Evolutionary conservation across 2,888 invertebrate genomes (phyloP).

Genomic region (Erebia aethiops): DNA sequence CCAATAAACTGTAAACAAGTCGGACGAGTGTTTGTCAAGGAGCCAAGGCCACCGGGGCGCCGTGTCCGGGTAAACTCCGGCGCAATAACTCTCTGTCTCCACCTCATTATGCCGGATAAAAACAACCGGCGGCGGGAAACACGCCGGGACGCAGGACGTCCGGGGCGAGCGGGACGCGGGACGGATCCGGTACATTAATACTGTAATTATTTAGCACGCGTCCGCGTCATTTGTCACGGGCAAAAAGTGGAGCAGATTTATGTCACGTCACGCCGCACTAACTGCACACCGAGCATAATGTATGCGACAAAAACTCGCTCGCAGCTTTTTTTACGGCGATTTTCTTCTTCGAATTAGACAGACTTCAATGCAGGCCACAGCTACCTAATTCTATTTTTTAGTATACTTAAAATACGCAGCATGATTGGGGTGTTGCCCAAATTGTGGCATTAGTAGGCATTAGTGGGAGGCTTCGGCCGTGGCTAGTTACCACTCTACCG

Average conservation of each 20-base stretch:
- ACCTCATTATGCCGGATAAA: constrained; percentile 18
- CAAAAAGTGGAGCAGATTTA: constrained; percentile 28
- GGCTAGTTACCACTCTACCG: too few species aligned
- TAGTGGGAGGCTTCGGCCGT: too few species aligned
- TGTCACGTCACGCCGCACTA: constrained; percentile 13
- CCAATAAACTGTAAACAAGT: neutral
- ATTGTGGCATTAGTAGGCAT: too few species aligned
- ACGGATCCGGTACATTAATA: constrained; percentile 49
- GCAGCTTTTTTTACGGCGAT: neutral
- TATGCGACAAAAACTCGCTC: neutral
- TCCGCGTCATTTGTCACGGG: constrained; percentile 50
- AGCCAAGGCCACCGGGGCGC: neutral
- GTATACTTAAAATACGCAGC: too few species aligned
- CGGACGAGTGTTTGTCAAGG: neutral
- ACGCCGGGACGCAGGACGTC: constrained; percentile 7
- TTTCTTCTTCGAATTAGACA: too few species aligned
- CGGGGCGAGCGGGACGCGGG: constrained; percentile 22
- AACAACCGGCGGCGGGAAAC: constrained; percentile 6
- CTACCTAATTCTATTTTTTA: too few species aligned
- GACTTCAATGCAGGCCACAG: too few species aligned
- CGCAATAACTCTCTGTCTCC: constrained; percentile 13
- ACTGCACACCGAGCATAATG: neutral
- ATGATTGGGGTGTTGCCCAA: too few species aligned
- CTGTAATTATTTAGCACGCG: constrained; percentile 50
- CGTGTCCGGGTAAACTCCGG: neutral